phyloP scores from a whole-genome alignment of 2,888 invertebrate species.

The Chaitophorus viminalis region DNA sequence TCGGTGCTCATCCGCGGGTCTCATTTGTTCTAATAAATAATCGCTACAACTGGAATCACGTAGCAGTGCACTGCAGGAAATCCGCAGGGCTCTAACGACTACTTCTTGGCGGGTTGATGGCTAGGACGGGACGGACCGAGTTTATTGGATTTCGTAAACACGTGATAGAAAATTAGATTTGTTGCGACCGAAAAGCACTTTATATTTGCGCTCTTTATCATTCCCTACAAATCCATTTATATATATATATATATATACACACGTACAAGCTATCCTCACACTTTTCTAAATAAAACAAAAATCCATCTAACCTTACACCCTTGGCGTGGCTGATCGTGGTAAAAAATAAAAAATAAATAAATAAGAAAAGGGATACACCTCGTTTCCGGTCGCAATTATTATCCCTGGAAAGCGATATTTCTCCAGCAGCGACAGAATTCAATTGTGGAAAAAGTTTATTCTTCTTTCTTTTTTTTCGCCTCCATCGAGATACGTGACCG shows the following conservation, averaged over 20 bases:
- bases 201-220: slow-evolving; percentile 60
- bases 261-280: slow-evolving; percentile 23
- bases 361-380: slow-evolving; percentile 44
- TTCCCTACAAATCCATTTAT: neutral
- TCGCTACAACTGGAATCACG: slow-evolving; percentile 54
- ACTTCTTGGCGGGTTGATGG: slow-evolving; percentile 1
- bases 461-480: neutral
- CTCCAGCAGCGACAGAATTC: slow-evolving; percentile 56
- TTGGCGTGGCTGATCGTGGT: slow-evolving; percentile 37
- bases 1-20: neutral
- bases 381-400: slow-evolving; percentile 59
- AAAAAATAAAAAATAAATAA: neutral
- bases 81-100: slow-evolving; percentile 33
- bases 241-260: slow-evolving; percentile 16
- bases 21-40: slow-evolving; percentile 59
- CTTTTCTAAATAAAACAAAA: slow-evolving; percentile 49
- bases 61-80: slow-evolving; percentile 21
- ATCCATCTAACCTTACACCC: slow-evolving; percentile 51
- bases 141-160: slow-evolving; percentile 61
- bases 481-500: slow-evolving; percentile 46
- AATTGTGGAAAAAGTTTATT: slow-evolving; percentile 53
- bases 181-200: slow-evolving; percentile 58
- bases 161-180: slow-evolving; percentile 61
- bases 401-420: slow-evolving; percentile 57
- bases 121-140: neutral